Percentiles rank a stretch among this genome's conserved stretches.
Evolutionary conservation across 92 coral and sea anemone genomes (phyloP).

Genomic region (Palythoa grandis): DNA sequence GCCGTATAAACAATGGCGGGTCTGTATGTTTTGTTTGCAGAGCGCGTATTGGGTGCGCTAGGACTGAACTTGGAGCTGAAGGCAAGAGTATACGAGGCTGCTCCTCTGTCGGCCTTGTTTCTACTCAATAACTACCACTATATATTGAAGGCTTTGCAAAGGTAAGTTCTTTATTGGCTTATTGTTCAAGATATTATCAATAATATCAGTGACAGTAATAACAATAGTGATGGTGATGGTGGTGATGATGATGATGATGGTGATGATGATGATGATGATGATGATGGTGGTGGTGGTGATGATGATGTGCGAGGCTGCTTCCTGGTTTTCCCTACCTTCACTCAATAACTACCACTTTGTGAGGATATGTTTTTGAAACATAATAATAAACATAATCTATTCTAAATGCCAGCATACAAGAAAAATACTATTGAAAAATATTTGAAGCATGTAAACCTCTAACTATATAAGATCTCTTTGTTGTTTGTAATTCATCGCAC

Average conservation of each 20-base stretch:
- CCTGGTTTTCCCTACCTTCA: too few species aligned
- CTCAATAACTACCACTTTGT: too few species aligned
- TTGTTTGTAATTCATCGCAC: too few species aligned
- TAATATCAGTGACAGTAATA: too few species aligned
- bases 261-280: background rate
- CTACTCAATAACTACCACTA: constrained; percentile 95
- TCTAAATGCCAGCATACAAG: too few species aligned
- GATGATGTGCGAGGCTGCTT: background rate
- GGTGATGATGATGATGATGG: background rate
- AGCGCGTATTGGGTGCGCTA: constrained; percentile 95
- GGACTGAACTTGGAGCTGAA: constrained; percentile 95
- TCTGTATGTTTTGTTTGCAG: constrained; percentile 47
- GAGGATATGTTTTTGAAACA: too few species aligned
- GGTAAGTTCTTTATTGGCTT: constrained; percentile 52
- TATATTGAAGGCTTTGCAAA: constrained; percentile 88
- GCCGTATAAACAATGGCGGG: background rate
- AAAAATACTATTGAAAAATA: too few species aligned
- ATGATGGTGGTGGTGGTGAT: background rate
- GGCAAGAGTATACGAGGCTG: constrained; percentile 85
- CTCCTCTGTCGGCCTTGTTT: constrained; percentile 83
- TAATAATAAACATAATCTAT: too few species aligned
- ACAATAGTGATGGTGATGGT: background rate
- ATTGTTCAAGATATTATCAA: background rate
- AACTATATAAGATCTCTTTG: too few species aligned
- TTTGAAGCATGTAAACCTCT: too few species aligned